A percentile compares a stretch with the other conserved stretches of the same genome.
phyloP scores from a whole-genome alignment of 1,140 invertebrate species.

The Heliothis subflexa region DNA sequence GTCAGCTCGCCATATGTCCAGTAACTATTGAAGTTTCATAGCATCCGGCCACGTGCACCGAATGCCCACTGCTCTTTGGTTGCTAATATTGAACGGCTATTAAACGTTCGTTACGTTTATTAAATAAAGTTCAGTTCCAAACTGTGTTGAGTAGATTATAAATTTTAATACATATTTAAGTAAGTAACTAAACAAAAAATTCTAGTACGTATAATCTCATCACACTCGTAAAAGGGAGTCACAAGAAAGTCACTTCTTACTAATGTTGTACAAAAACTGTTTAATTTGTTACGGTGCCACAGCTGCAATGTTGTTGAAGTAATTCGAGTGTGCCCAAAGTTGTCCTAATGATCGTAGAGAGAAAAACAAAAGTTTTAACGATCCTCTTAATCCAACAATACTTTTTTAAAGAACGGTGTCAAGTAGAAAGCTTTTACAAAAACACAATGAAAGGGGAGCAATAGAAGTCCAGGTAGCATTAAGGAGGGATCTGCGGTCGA shows the following conservation, averaged over 20 bases:
- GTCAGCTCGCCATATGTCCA: constrained; percentile 35
- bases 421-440: constrained; percentile 31
- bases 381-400: constrained; percentile 31
- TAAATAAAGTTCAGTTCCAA: too few species aligned
- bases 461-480: constrained; percentile 18
- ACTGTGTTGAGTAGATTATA: too few species aligned
- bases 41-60: constrained; percentile 44
- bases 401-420: constrained; percentile 31
- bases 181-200: neutral
- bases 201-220: neutral
- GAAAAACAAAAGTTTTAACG: constrained; percentile 37
- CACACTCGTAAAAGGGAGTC: neutral
- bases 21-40: constrained; percentile 35
- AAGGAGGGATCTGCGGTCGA: constrained; percentile 32
- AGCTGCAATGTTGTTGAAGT: constrained; percentile 4
- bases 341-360: constrained; percentile 11
- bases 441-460: constrained; percentile 33
- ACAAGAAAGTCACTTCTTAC: neutral
- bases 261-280: neutral
- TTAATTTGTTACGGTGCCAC: constrained; percentile 1
- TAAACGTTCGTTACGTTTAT: too few species aligned
- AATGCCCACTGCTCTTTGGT: constrained; percentile 15
- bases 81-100: constrained; percentile 6
- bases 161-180: too few species aligned
- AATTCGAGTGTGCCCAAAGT: neutral